A percentile compares a stretch with the other conserved stretches of the same genome.
These are phyloP conservation scores for Drosophila neonasuta DNA, from an alignment of 2,888 invertebrate species.

Conservation along the genomic window DNA sequence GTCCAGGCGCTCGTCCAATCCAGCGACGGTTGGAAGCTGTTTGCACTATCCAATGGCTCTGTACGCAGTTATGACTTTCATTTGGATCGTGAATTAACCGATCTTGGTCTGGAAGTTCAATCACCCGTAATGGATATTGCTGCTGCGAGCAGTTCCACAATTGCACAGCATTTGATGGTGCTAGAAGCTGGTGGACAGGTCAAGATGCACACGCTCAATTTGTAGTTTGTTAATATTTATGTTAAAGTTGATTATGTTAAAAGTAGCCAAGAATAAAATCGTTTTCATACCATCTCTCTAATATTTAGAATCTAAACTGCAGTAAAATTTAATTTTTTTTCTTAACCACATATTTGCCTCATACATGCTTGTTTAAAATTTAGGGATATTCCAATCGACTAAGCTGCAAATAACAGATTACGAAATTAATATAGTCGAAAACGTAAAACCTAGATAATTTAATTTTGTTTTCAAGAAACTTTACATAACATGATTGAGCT, in stretches of 20 bases:
- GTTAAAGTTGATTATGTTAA: slow-evolving; percentile 29
- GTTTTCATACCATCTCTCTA: slow-evolving; percentile 6
- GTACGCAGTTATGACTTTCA: slow-evolving; percentile 79
- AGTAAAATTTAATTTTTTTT: too few species aligned
- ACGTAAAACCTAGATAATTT: too few species aligned
- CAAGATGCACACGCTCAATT: slow-evolving; percentile 54
- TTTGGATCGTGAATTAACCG: slow-evolving; percentile 68
- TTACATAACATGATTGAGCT: too few species aligned
- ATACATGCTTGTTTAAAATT: too few species aligned
- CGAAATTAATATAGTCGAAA: too few species aligned
- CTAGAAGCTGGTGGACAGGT: slow-evolving; percentile 64
- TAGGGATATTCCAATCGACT: too few species aligned
- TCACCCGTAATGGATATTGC: slow-evolving; percentile 65
- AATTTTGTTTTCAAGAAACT: too few species aligned
- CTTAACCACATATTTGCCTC: too few species aligned
- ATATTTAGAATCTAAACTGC: not conserved
- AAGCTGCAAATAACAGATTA: too few species aligned
- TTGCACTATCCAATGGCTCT: slow-evolving; percentile 77
- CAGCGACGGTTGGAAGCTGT: slow-evolving; percentile 77
- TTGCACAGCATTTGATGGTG: slow-evolving; percentile 61
- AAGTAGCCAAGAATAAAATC: slow-evolving; percentile 27
- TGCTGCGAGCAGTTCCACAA: slow-evolving; percentile 51
- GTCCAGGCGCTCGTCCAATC: slow-evolving; percentile 79
- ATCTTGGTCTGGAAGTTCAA: slow-evolving; percentile 4
- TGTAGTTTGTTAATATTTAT: slow-evolving; percentile 48